Base-by-base conservation (phyloP, 2,113 vertebrate genomes). In the Antidorcas marsupialis region DNA sequence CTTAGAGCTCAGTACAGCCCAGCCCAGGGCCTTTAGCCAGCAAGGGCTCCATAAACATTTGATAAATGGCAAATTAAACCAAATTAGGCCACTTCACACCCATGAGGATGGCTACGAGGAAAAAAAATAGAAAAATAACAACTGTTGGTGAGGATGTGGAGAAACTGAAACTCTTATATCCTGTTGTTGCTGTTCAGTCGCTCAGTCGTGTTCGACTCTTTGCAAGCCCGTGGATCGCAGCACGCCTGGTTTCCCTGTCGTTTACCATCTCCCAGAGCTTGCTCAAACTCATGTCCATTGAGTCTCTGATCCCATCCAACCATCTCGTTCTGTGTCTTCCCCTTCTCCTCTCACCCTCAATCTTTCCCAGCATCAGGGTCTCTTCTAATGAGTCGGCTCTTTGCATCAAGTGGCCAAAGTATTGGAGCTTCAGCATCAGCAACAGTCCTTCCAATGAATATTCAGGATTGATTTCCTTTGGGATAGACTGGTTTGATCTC, bases 61-160 rank as follows among this genome's bases (percentile, higher is more conserved):
- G 82, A 30, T 74, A 86, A 86, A 43, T 91, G 52, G 71, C 33
- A 71, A 81, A 87, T 28, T 59, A 87, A 90, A 91, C 27, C 19
- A 45, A 59, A 53, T 47, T 13, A 95, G 53, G 87, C 0, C 2
- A 81, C 50, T 33, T 98, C 33, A 82, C 59, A 67, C 6, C 27
- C 19, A 27, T 53, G 36, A 82, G 9, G 17, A 39, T 45, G 28
- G 27, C 19, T 55, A 33, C 5, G 74, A 57, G 57, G 28, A 3
- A 74, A 57, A 16, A 82, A 55, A 15, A 36, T 21, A 2, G 94
- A 14, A 87, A 76, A 92, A 59, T n/a, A 86, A 43, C 9, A 50
- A 87, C 5, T 25, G 9, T 23, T 78, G 57, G 45, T 45, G 9
- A 87, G 33, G 28, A 79, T 16, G 2, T 45, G 7, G 13, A 57